A percentile compares a stretch with the other conserved stretches of the same genome.
phyloP scores from a whole-genome alignment of 1,140 invertebrate species.

The Campoletis sonorensis region DNA sequence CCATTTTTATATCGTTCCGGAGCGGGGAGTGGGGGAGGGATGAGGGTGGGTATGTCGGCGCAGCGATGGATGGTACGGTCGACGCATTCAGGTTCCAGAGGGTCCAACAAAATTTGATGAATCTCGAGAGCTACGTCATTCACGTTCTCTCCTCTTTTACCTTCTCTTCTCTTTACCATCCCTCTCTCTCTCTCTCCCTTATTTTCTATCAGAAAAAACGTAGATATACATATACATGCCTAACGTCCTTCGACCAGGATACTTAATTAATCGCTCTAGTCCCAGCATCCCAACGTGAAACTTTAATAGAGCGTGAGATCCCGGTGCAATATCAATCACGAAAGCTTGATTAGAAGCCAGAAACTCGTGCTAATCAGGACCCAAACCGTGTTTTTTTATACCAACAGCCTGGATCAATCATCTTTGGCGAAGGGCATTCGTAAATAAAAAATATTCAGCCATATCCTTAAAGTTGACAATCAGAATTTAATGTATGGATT shows the following conservation, averaged over 20 bases:
- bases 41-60: slow-evolving; percentile 23
- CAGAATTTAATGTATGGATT: too few species aligned
- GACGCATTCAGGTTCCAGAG: slow-evolving; percentile 47
- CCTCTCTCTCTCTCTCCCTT: slow-evolving; percentile 6
- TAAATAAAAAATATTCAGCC: too few species aligned
- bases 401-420: background rate
- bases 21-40: background rate
- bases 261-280: slow-evolving; percentile 41
- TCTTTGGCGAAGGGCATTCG: too few species aligned
- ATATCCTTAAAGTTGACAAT: too few species aligned
- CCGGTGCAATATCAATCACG: slow-evolving; percentile 33
- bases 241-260: slow-evolving; percentile 23
- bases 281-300: slow-evolving; percentile 17
- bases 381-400: background rate
- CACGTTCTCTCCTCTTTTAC: slow-evolving; percentile 27
- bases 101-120: slow-evolving; percentile 63
- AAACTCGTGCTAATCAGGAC: slow-evolving; percentile 8
- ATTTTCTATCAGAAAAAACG: slow-evolving; percentile 27
- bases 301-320: slow-evolving; percentile 32
- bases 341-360: slow-evolving; percentile 29
- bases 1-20: slow-evolving; percentile 65
- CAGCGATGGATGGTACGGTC: slow-evolving; percentile 46
- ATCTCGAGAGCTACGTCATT: slow-evolving; percentile 51
- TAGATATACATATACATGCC: background rate
- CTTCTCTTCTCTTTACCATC: background rate